These are phyloP conservation scores for Drosophila mauritiana DNA, from an alignment of 1,140 invertebrate species.

Conservation along the genomic window DNA sequence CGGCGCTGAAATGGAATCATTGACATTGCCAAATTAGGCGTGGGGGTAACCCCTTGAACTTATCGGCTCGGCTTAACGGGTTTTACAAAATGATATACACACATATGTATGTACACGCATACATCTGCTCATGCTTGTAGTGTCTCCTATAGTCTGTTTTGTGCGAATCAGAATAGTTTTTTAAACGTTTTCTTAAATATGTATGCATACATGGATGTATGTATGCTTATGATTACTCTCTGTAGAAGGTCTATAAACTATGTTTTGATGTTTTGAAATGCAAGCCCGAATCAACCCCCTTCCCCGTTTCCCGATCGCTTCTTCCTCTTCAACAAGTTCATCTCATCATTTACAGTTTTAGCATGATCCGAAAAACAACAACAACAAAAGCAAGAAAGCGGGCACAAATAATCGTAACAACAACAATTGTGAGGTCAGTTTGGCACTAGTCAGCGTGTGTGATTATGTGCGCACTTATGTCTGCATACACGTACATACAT, in stretches of 20 bases:
- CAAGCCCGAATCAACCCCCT: conserved; percentile 8
- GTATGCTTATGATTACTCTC: background rate
- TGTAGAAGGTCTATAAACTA: too few relatives aligned
- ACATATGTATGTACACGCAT: too few relatives aligned
- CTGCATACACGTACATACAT: too few relatives aligned
- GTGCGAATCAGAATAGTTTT: too few relatives aligned
- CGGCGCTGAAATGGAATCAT: background rate
- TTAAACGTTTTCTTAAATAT: background rate
- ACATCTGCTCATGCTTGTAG: too few relatives aligned
- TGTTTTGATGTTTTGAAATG: too few relatives aligned
- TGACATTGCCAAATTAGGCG: background rate
- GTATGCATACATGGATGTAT: background rate
- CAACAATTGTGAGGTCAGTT: conserved; percentile 54
- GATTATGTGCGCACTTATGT: conserved; percentile 4
- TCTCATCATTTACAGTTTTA: conserved; percentile 43
- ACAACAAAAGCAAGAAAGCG: conserved; percentile 1
- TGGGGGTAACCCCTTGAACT: background rate
- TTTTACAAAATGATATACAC: background rate
- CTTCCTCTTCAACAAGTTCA: conserved; percentile 28
- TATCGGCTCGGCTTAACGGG: background rate
- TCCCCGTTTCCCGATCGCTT: too few relatives aligned
- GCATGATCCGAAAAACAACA: conserved; percentile 21
- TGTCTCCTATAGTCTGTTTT: too few relatives aligned
- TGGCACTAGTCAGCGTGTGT: conserved; percentile 37
- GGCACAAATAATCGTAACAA: conserved; percentile 8